Evolutionary conservation across 2,888 invertebrate species (phyloP).

Genomic region (Axea sp.): DNA sequence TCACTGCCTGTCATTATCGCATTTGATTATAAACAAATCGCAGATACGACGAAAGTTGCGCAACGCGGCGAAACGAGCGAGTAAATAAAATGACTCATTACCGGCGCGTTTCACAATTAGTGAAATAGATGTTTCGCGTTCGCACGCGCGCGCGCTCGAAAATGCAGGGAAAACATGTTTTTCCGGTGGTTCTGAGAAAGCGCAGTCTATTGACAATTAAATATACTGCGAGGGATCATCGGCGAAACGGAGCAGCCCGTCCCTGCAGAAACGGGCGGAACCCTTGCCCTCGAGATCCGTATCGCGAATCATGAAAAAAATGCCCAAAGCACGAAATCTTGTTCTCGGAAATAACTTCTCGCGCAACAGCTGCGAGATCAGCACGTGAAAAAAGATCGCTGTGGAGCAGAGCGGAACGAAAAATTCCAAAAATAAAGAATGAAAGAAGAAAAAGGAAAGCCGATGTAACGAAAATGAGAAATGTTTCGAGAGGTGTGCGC

Average conservation of each 20-base stretch:
- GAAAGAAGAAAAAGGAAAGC: background rate
- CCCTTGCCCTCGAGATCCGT: conserved; percentile 20
- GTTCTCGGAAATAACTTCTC: conserved; percentile 46
- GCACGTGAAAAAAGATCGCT: conserved; percentile 1
- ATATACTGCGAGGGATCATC: background rate
- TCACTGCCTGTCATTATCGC: conserved; percentile 21
- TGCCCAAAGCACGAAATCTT: conserved; percentile 40
- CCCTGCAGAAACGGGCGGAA: background rate
- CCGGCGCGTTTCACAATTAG: conserved; percentile 24
- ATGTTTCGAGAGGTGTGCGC: too few species aligned
- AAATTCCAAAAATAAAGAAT: background rate
- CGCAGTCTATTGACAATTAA: conserved; percentile 14
- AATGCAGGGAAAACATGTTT: conserved; percentile 10
- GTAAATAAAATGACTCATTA: conserved; percentile 36
- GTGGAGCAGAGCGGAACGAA: background rate
- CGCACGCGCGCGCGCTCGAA: background rate
- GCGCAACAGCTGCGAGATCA: conserved; percentile 46
- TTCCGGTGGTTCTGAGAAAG: conserved; percentile 10
- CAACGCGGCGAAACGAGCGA: conserved; percentile 17
- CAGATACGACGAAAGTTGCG: conserved; percentile 28
- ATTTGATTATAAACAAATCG: conserved; percentile 39
- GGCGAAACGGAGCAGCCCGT: background rate
- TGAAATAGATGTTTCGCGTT: conserved; percentile 35
- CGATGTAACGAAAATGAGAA: too few species aligned
- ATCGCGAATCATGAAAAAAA: conserved; percentile 48